These are phyloP conservation scores for Hedychridium roseum DNA, from an alignment of 2,888 invertebrate genomes.

Conservation along the genomic window DNA sequence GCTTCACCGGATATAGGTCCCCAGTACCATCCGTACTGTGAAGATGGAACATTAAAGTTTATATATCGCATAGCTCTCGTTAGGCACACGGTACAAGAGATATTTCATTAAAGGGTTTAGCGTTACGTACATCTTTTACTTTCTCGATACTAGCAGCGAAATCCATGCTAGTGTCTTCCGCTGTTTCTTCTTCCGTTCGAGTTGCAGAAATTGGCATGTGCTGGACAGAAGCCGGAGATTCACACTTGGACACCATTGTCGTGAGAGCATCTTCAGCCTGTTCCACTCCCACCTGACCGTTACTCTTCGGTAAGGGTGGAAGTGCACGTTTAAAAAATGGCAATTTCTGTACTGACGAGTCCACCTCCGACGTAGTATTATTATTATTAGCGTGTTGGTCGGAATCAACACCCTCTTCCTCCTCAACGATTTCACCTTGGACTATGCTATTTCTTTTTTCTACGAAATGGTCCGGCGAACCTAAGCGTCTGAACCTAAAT, in stretches of 20 bases:
- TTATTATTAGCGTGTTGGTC: constrained; percentile 53
- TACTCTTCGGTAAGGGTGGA: constrained; percentile 72
- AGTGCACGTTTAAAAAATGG: constrained; percentile 73
- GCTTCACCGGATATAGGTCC: constrained; percentile 91
- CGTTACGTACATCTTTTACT: constrained; percentile 86
- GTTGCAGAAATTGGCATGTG: constrained; percentile 59
- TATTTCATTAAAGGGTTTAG: background rate
- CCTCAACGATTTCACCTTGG: constrained; percentile 58
- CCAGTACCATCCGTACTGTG: constrained; percentile 95
- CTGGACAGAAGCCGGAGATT: constrained; percentile 50
- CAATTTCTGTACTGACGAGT: constrained; percentile 62
- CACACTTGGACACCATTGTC: constrained; percentile 52
- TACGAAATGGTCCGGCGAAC: constrained; percentile 66
- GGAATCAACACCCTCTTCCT: constrained; percentile 51
- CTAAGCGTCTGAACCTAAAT: constrained; percentile 74
- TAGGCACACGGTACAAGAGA: too few relatives aligned
- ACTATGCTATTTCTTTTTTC: constrained; percentile 58
- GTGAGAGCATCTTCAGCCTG: constrained; percentile 60
- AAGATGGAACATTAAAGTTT: constrained; percentile 6
- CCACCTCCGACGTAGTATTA: constrained; percentile 54
- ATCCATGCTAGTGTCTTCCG: constrained; percentile 73
- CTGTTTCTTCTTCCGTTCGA: constrained; percentile 63
- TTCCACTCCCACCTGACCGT: constrained; percentile 60
- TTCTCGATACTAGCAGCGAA: constrained; percentile 92
- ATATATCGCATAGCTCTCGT: background rate